Evolutionary conservation across 1,140 invertebrate genomes (phyloP).

Genomic region (Carposina sasakii): DNA sequence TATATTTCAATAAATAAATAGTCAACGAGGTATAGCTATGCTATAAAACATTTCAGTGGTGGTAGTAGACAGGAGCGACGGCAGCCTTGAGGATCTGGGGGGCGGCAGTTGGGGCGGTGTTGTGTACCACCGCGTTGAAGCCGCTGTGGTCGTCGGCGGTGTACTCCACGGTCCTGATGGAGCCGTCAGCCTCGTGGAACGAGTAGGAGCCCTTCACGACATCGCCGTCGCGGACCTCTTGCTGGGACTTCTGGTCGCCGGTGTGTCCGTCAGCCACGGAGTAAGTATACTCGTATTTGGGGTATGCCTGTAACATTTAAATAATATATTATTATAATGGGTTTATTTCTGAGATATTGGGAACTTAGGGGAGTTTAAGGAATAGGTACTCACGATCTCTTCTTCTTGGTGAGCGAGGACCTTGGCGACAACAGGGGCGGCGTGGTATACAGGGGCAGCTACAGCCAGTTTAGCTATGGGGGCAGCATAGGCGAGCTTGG

Average conservation of each 20-base stretch:
- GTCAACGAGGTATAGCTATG: too few species aligned
- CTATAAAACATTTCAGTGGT: too few species aligned
- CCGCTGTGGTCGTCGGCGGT: conserved; percentile 71
- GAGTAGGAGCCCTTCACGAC: conserved; percentile 74
- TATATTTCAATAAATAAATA: too few species aligned
- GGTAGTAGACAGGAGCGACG: conserved; percentile 18
- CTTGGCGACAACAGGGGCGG: conserved; percentile 31
- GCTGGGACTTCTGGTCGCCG: conserved; percentile 70
- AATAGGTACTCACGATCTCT: conserved; percentile 16
- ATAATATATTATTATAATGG: too few species aligned
- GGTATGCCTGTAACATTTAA: conserved; percentile 38
- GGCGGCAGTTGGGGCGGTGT: conserved; percentile 62
- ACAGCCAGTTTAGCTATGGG: conserved; percentile 32
- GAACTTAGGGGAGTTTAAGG: too few species aligned
- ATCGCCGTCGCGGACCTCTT: conserved; percentile 70
- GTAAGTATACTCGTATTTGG: conserved; percentile 71
- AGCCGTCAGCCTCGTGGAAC: conserved; percentile 72
- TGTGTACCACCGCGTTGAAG: conserved; percentile 75
- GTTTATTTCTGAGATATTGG: too few species aligned
- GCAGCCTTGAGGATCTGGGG: conserved; percentile 32
- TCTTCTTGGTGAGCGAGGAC: conserved; percentile 15
- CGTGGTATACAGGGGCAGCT: conserved; percentile 28
- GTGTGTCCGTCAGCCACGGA: conserved; percentile 68
- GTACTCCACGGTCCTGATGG: conserved; percentile 72
- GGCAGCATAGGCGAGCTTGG: conserved; percentile 32